A percentile compares a stretch with the other conserved stretches of the same genome.
Conservation (phyloP, 2,888 invertebrate species). For the Pandemis corylana region DNA sequence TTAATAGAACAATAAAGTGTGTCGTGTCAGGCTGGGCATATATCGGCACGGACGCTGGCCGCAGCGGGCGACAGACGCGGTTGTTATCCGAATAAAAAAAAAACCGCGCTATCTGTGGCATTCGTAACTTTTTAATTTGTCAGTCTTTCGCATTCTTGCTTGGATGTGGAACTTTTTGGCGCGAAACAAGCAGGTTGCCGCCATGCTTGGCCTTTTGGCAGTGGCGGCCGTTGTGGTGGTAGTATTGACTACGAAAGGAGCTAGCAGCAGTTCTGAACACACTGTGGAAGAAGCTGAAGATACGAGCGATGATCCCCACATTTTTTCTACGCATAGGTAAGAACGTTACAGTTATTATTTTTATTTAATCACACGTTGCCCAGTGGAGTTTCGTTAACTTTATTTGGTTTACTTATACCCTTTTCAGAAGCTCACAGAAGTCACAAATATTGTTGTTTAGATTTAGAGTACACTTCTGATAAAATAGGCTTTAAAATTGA, state of each 20-base stretch:
- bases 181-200: slow-evolving; percentile 74
- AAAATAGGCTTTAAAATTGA: too few relatives aligned
- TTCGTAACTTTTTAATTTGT: slow-evolving; percentile 24
- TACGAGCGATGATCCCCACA: slow-evolving; percentile 65
- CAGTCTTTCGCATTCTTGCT: slow-evolving; percentile 36
- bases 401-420: not conserved
- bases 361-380: not conserved
- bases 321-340: slow-evolving; percentile 73
- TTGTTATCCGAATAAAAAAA: slow-evolving; percentile 41
- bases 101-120: slow-evolving; percentile 22
- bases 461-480: too few relatives aligned
- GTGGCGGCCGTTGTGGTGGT: slow-evolving; percentile 70
- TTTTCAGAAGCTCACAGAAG: not conserved
- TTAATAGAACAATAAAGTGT: slow-evolving; percentile 77
- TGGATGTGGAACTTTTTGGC: slow-evolving; percentile 80
- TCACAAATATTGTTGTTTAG: too few relatives aligned
- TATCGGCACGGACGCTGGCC: slow-evolving; percentile 60
- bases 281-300: slow-evolving; percentile 67
- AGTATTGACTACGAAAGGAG: slow-evolving; percentile 66
- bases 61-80: slow-evolving; percentile 50
- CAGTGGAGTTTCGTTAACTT: too few relatives aligned
- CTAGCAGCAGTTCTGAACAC: slow-evolving; percentile 52
- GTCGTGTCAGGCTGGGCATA: slow-evolving; percentile 70
- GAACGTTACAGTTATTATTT: slow-evolving; percentile 43
- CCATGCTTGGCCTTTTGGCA: slow-evolving; percentile 73